phyloP scores from a whole-genome alignment of 2,113 vertebrate genomes.

The Prinia subflava region DNA sequence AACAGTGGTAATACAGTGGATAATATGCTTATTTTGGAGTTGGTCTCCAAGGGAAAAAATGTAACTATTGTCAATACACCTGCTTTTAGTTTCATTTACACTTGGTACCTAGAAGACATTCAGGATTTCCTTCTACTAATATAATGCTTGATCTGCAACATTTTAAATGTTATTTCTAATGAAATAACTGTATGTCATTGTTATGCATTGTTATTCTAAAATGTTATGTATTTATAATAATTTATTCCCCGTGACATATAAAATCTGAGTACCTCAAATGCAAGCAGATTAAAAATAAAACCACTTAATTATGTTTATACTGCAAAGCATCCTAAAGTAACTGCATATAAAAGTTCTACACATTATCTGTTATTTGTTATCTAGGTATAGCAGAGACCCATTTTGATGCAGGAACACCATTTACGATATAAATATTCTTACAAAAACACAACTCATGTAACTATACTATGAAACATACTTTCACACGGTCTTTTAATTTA shows the following conservation, averaged over 20 bases:
- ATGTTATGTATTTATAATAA: neutral
- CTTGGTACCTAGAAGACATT: neutral
- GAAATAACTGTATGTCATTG: neutral
- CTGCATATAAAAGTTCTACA: neutral
- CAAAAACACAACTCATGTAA: neutral
- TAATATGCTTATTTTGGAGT: accelerated
- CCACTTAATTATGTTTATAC: neutral
- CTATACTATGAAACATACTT: neutral
- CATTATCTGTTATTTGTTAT: neutral
- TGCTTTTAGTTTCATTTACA: neutral
- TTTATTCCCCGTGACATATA: neutral
- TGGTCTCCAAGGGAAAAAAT: neutral
- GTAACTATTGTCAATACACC: neutral
- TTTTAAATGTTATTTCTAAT: neutral
- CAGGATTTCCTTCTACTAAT: neutral
- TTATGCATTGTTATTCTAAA: neutral
- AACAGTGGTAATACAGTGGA: neutral
- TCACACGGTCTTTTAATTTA: neutral
- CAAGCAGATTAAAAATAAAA: neutral
- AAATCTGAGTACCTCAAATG: neutral
- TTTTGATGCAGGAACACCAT: neutral
- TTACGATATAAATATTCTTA: neutral
- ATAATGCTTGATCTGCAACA: neutral
- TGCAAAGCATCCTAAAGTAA: neutral
- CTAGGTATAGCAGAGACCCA: accelerated